Evolutionary conservation across 2,797 vertebrate species (phyloP), one percentile per base, ranked within the genome.

Genomic region (Sebastes steindachneri): DNA sequence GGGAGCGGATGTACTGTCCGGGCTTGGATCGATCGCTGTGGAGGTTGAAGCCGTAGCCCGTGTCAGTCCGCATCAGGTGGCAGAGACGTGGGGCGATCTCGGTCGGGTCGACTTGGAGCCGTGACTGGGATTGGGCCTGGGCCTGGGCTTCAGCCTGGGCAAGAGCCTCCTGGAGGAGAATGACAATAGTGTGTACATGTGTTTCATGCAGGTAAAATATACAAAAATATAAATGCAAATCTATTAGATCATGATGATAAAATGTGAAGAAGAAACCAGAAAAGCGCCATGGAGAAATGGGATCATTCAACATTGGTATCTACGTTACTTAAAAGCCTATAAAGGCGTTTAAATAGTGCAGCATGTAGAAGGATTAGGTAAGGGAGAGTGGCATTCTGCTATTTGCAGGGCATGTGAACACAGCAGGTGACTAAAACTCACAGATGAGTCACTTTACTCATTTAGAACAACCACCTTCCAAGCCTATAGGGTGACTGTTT

Each of bases 41-140:
- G 67, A 99, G 96, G 94, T 99, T 99, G 93, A 99, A 99, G 68
- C 98, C 99, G 0, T 99, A 99, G 83, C 99, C 98, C 0, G 58
- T 95, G 29, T 97, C 96, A 0, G 96, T 93, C 17, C 97, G 97
- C 54, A 94, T 93, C 90, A 99, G 95, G 88, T 96, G 96, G 88
- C 99, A 99, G 28, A 99, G 96, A 4, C 98, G 96, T 0, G 98
- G 98, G 5, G 94, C 85, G n/a, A 96, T 94, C 73, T 97, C 96
- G 1, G 95, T 94, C 1, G 90, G 89, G 67, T 96, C 70, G 33
- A 78, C 79, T 1, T 87, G 88, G 59, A 85, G 84, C 11, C 45
- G 68, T 0, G 85, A 25, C 35, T 85, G 68, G 17, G 77, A 23
- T 11, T 82, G 77, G 19, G 76, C 4, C 68, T 89, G 75, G 28